phyloP scores from a whole-genome alignment of 2,888 invertebrate genomes.

The Baccha elongata region DNA sequence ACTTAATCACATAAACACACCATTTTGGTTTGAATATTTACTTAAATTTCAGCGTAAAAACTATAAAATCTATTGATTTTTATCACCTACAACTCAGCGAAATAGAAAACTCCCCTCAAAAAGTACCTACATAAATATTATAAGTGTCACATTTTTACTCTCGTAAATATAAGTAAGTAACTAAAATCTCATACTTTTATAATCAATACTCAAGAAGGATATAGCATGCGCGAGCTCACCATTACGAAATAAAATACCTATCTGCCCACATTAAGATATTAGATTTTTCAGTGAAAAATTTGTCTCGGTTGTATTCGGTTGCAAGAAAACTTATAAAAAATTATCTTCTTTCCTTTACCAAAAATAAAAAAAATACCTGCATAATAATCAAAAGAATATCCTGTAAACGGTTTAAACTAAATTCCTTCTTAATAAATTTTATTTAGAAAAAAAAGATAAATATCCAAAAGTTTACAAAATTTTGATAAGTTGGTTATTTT shows the following conservation, averaged over 20 bases:
- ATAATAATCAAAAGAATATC: not conserved
- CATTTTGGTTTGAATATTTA: not conserved
- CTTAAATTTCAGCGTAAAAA: conserved; percentile 7
- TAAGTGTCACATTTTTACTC: conserved; percentile 42
- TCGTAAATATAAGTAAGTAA: conserved; percentile 30
- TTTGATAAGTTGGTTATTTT: too few species aligned
- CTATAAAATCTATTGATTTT: conserved; percentile 43
- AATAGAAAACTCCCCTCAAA: conserved; percentile 3
- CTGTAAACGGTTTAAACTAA: conserved; percentile 20
- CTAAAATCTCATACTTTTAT: conserved; percentile 33
- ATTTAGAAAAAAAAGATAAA: not conserved
- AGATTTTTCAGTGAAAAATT: conserved; percentile 80
- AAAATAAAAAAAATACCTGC: not conserved
- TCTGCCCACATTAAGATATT: conserved; percentile 31
- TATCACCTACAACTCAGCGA: conserved; percentile 17
- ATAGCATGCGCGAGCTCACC: conserved; percentile 63
- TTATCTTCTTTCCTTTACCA: not conserved
- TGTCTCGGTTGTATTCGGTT: conserved; percentile 81
- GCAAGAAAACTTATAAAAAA: conserved; percentile 51
- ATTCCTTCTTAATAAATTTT: conserved; percentile 17
- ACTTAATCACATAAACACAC: conserved; percentile 17
- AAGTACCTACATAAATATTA: conserved; percentile 7
- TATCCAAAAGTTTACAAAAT: not conserved
- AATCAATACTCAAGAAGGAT: conserved; percentile 61
- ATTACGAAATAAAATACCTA: conserved; percentile 38